A percentile compares a stretch with the other conserved stretches of the same genome.
phyloP scores from a whole-genome alignment of 1,140 invertebrate genomes.

The Cyclargus thomasi region DNA sequence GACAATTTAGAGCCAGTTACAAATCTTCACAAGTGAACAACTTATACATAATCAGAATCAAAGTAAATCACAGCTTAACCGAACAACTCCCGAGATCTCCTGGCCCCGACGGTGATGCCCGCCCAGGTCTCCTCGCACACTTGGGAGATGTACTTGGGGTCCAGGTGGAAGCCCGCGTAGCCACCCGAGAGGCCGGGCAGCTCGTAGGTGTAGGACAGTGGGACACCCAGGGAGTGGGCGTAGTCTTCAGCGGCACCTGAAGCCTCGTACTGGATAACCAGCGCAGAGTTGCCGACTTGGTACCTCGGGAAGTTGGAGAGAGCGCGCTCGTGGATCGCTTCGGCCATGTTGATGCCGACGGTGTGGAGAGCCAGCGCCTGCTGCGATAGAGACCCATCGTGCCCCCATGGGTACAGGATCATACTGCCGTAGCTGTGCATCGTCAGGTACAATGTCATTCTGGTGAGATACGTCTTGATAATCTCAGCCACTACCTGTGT shows the following conservation, averaged over 20 bases:
- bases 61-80: constrained; percentile 1
- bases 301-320: constrained; percentile 35
- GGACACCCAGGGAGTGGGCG: constrained; percentile 72
- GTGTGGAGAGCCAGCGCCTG: constrained; percentile 58
- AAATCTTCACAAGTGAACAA: neutral
- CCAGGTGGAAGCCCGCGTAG: constrained; percentile 24
- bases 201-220: constrained; percentile 30
- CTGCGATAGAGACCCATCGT: constrained; percentile 69
- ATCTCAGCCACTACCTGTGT: constrained; percentile 58
- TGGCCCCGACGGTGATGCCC: constrained; percentile 26
- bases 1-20: no score
- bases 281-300: constrained; percentile 35
- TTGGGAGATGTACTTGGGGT: constrained; percentile 27
- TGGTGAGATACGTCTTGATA: constrained; percentile 42
- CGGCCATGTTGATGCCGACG: constrained; percentile 53
- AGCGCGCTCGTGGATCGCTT: constrained; percentile 44
- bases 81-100: constrained; percentile 12
- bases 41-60: constrained; percentile 4
- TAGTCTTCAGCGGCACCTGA: constrained; percentile 82
- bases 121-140: constrained; percentile 29
- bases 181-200: constrained; percentile 26
- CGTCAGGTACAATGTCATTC: constrained; percentile 75
- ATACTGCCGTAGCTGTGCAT: constrained; percentile 80
- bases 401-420: constrained; percentile 79
- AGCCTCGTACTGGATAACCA: constrained; percentile 45